A percentile compares a stretch with the other conserved stretches of the same genome.
These are phyloP conservation scores for Columba guinea DNA, from an alignment of 2,797 vertebrate genomes.

Conservation along the genomic window DNA sequence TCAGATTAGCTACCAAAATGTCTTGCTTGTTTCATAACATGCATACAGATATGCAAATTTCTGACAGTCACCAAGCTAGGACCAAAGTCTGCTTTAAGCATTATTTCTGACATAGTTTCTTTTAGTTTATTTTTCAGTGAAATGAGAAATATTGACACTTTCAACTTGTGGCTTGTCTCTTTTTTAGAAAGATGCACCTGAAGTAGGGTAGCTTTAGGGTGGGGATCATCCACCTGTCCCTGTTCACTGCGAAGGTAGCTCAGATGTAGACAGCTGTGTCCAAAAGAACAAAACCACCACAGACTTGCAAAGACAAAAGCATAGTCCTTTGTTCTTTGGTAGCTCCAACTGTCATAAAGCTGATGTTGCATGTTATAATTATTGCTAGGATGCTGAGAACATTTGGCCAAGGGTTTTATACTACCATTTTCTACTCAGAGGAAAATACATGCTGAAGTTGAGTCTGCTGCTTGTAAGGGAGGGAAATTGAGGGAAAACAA, in stretches of 20 bases:
- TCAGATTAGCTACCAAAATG: neutral
- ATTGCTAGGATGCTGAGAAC: neutral
- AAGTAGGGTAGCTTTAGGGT: neutral
- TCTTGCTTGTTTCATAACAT: neutral
- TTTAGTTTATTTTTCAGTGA: neutral
- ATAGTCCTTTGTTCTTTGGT: neutral
- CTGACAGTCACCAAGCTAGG: neutral
- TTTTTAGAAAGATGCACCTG: neutral
- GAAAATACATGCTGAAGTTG: neutral
- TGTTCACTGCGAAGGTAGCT: neutral
- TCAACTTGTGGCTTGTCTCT: neutral
- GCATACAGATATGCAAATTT: neutral
- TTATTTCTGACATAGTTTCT: neutral
- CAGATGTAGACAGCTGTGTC: neutral
- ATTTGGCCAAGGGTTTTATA: neutral
- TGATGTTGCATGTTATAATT: neutral
- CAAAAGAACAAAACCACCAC: neutral
- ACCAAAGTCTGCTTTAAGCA: neutral
- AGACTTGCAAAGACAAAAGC: neutral
- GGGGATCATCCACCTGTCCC: neutral
- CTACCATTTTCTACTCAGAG: accelerated
- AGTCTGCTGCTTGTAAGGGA: neutral
- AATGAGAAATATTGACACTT: neutral
- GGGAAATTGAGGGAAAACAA: neutral
- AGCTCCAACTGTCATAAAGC: neutral